These are phyloP conservation scores for Elachura formosa DNA, from an alignment of 2,113 vertebrate species.

Conservation along the genomic window DNA sequence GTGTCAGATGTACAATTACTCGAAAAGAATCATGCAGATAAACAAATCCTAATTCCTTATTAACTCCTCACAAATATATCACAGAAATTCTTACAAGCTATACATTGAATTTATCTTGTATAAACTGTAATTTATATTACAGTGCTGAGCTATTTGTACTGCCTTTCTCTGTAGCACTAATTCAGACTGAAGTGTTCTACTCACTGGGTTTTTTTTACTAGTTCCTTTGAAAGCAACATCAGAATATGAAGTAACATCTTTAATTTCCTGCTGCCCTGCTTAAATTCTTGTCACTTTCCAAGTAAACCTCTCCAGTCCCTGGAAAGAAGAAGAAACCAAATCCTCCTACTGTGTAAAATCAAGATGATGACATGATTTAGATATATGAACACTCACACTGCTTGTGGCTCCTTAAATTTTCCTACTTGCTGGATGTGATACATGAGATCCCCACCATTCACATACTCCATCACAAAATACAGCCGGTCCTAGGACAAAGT, in stretches of 20 bases:
- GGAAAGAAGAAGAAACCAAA: neutral
- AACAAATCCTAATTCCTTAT: neutral
- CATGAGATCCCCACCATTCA: conserved; percentile 97
- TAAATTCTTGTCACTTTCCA: neutral
- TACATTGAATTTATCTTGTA: neutral
- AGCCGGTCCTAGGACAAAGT: conserved; percentile 84
- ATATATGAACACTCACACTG: conserved; percentile 82
- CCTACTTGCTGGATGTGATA: conserved; percentile 98
- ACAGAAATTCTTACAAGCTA: neutral
- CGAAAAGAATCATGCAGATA: neutral
- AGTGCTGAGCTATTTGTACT: neutral
- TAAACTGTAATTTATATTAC: neutral
- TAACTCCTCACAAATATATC: neutral
- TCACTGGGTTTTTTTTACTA: neutral
- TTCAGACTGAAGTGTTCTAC: neutral
- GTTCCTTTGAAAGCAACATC: neutral
- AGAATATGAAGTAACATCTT: neutral
- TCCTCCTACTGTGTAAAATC: neutral
- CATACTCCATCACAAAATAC: conserved; percentile 99
- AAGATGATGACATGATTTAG: neutral
- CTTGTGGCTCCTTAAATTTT: conserved; percentile 97
- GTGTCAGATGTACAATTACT: neutral
- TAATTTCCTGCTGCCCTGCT: conserved; percentile 16
- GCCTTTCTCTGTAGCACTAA: neutral
- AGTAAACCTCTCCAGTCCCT: neutral